Percentiles rank a stretch among this genome's conserved stretches.
phyloP scores from a whole-genome alignment of 2,797 vertebrate species.

The Myotis myotis region DNA sequence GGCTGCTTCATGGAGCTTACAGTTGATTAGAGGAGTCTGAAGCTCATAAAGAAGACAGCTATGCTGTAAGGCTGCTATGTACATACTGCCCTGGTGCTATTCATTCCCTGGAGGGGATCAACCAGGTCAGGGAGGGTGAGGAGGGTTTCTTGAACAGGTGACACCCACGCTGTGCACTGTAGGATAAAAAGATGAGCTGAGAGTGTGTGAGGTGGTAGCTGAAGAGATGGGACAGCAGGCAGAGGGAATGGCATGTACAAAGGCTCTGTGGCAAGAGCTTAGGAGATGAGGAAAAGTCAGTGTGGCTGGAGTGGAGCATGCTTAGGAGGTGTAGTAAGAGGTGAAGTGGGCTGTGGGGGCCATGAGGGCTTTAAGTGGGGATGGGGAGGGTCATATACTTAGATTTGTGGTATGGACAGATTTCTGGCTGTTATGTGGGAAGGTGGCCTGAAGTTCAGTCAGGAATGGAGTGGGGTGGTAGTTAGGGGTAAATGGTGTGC shows the following conservation, averaged over 20 bases:
- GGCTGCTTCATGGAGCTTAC: neutral
- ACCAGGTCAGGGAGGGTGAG: neutral
- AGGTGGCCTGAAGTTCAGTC: neutral
- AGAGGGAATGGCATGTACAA: neutral
- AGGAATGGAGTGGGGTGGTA: neutral
- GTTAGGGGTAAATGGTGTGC: neutral
- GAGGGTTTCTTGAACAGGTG: neutral
- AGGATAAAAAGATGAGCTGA: neutral
- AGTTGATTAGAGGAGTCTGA: neutral
- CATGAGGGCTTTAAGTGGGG: neutral
- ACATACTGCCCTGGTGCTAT: rapidly evolving
- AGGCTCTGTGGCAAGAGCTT: neutral
- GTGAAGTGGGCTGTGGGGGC: rapidly evolving
- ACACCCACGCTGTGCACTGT: neutral
- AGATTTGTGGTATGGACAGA: neutral
- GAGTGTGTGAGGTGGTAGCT: neutral
- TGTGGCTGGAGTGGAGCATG: neutral
- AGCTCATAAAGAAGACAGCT: neutral
- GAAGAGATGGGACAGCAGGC: neutral
- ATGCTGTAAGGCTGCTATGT: neutral
- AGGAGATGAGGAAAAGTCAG: neutral
- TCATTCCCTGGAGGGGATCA: rapidly evolving
- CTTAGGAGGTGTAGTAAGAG: neutral
- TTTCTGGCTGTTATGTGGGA: neutral
- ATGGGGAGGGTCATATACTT: neutral